Conservation (phyloP, 2,113 vertebrate genomes). For the Rhodinocichla rosea region DNA sequence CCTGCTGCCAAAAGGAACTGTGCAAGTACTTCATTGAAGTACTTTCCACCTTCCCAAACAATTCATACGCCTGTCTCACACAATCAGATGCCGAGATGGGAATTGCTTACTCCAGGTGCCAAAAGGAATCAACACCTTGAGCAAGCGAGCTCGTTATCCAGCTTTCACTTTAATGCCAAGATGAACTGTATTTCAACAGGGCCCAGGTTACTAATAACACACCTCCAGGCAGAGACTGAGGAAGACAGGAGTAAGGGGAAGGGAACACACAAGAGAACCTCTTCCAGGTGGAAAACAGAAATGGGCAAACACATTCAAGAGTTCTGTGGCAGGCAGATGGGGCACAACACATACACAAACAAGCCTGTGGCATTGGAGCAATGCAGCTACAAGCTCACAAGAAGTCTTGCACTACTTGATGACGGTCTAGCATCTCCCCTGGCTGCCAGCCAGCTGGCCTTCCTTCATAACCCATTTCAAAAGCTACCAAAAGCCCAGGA, state of each 20-base stretch:
- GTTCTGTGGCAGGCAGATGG: not conserved
- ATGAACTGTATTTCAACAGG: not conserved
- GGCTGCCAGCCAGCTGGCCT: not conserved
- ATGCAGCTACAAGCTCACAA: not conserved
- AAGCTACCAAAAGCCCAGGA: not conserved
- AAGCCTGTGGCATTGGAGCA: not conserved
- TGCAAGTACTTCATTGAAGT: not conserved
- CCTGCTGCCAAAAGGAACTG: not conserved
- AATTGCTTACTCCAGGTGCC: not conserved
- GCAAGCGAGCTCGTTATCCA: not conserved
- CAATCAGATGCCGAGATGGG: not conserved
- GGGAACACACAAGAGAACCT: not conserved
- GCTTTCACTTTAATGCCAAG: not conserved
- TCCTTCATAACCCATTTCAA: not conserved
- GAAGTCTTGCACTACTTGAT: not conserved
- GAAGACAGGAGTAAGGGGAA: not conserved
- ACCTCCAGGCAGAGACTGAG: not conserved
- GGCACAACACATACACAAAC: not conserved
- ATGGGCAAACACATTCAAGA: not conserved
- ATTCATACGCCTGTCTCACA: not conserved
- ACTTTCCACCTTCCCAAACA: not conserved
- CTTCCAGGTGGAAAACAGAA: not conserved
- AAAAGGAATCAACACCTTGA: not conserved
- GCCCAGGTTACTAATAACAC: not conserved
- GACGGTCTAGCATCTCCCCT: not conserved